Percentiles rank a stretch among this genome's conserved stretches.
These are phyloP conservation scores for Trachelus tabidus DNA, from an alignment of 2,888 invertebrate species.

Conservation along the genomic window DNA sequence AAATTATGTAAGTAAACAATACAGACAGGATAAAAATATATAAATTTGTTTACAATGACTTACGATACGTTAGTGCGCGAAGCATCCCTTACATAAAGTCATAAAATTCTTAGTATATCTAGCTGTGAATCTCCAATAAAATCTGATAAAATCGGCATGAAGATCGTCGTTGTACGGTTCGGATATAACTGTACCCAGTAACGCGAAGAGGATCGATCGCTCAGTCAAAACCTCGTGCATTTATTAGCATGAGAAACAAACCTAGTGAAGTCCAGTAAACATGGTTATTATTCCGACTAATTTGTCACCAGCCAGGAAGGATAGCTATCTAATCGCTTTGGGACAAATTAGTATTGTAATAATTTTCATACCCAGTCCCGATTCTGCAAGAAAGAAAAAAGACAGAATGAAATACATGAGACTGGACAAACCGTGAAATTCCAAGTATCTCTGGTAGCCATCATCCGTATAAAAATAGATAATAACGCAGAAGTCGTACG, in stretches of 20 bases:
- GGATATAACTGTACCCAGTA: not conserved
- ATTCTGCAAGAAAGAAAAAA: not conserved
- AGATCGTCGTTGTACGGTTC: not conserved
- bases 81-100: not conserved
- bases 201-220: not conserved
- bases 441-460: not conserved
- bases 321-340: not conserved
- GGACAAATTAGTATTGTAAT: not conserved
- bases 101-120: not conserved
- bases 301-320: not conserved
- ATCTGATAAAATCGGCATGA: constrained; percentile 45
- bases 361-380: not conserved
- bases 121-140: constrained; percentile 45
- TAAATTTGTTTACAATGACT: not conserved
- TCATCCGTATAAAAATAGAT: not conserved
- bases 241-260: not conserved
- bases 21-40: not conserved
- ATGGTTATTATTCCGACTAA: not conserved
- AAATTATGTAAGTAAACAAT: not conserved
- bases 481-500: not conserved
- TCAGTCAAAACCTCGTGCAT: not conserved
- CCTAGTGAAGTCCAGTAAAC: not conserved
- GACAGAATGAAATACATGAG: not conserved
- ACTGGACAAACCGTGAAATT: not conserved
- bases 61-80: not conserved